Conservation (phyloP, 2,113 vertebrate genomes). For the Trematomus loennbergii region DNA sequence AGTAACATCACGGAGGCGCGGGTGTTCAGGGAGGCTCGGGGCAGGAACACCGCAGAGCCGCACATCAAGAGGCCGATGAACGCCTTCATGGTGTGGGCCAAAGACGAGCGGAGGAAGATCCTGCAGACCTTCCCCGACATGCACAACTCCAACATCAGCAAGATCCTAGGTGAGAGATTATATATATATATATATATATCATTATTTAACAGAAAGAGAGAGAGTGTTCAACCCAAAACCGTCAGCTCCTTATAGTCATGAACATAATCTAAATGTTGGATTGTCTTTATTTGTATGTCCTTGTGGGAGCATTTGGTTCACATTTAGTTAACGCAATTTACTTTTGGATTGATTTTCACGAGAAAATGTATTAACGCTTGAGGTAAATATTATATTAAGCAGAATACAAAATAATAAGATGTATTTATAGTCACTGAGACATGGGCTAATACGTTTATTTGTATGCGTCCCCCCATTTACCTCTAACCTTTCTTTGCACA, state of each 20-base stretch:
- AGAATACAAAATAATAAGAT: too few relatives aligned
- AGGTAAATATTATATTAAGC: too few relatives aligned
- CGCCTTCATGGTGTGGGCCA: conserved; percentile 98
- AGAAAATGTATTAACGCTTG: too few relatives aligned
- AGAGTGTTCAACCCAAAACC: too few relatives aligned
- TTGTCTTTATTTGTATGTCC: too few relatives aligned
- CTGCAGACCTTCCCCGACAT: conserved; percentile 99
- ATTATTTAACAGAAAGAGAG: not conserved
- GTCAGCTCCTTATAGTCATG: too few relatives aligned
- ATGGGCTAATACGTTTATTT: not conserved
- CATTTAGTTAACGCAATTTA: too few relatives aligned
- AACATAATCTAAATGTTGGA: too few relatives aligned
- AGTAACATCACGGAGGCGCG: conserved; percentile 93
- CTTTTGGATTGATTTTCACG: too few relatives aligned
- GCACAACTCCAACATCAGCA: conserved; percentile 99
- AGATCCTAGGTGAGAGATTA: conserved; percentile 93
- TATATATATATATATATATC: fast-evolving
- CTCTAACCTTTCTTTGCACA: not conserved
- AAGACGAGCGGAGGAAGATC: conserved; percentile 98
- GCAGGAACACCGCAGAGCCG: conserved; percentile 92
- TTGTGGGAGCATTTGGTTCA: too few relatives aligned
- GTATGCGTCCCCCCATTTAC: not conserved
- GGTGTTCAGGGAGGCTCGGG: conserved; percentile 95
- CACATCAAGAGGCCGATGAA: conserved; percentile 97
- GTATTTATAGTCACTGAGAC: not conserved